Base-by-base conservation (phyloP, 1,140 invertebrate genomes). In the Harpegnathos saltator region DNA sequence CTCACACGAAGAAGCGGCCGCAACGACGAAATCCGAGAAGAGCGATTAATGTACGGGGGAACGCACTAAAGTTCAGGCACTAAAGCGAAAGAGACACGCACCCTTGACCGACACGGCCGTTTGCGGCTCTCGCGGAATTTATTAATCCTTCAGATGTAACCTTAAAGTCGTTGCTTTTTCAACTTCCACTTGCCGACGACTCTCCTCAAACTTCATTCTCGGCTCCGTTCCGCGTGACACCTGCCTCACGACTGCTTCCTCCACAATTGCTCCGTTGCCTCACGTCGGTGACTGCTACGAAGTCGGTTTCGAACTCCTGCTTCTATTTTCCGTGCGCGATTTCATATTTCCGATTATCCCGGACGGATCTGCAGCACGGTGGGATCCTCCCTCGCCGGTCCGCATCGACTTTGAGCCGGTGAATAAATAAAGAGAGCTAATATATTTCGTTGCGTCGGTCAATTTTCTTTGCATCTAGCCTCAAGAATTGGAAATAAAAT, bases 141-240 rank as follows among this genome's bases (percentile, higher is more conserved):
- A 77, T 77, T 61, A 77, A 77, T 77, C 5, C 29, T 66, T 29
- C 62, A 52, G 38, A 77, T 66, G 74, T 77, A 66, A 77, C 52
- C 29, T 77, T 65, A 54, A 66, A 77, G 50, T 66, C 38, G 66
- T 48, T 77, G 65, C 73, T 77, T 77, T 44, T 54, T 77, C 54
- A 77, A 77, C 74, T 77, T 77, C 15, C 50, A 77, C 54, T 61
- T 77, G 54, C 50, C 66, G 61, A 77, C 66, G 74, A 77, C 61
- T 77, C 56, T 50, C 38, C 56, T 50, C 38, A 66, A 77, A 77
- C 74, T 77, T 66, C 19, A 38, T 77, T 19, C 62, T 26, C 26
- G 0, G 44, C 26, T 54, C 29, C 26, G 29, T 54, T 33, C 74
- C 29, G 63, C 29, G 52, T 52, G 62, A 77, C 61, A 75, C 58